Base-by-base conservation (phyloP, 2,113 vertebrate species). In the Narcine bancroftii region DNA sequence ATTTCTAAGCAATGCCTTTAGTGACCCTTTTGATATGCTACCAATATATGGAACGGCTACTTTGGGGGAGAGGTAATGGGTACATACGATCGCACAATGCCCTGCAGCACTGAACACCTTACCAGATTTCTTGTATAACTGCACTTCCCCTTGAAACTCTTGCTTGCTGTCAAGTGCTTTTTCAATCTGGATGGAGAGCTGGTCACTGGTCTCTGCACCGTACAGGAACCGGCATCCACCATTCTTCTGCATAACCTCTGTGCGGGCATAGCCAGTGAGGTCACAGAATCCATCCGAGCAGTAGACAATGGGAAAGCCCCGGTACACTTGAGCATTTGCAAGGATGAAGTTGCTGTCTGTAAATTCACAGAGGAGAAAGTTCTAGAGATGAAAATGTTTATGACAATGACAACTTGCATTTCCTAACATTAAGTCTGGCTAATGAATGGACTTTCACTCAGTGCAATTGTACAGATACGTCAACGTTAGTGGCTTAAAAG, bases 281-380 rank as follows among this genome's bases (percentile, higher is more conserved):
- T 99, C 98, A 0, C 98, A 99, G 94, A 99, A 99, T 60, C 98
- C 98, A 1, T 99, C 98, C 0, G 98, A 99, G 94, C 98, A 99
- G 95, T 99, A 99, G 42, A 99, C 98, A 0, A 99, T 97, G 91
- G 98, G 98, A 95, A 97, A 98, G 73, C 98, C 98, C 0, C 95
- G 95, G 39, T 95, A 96, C 92, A 98, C 97, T 95, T 98, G 97
- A 0, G 97, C 97, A 0, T 98, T 99, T 79, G 97, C 98, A 95
- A 99, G 96, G 65, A 99, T 96, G 95, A 99, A 99, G 95, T 99
- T 99, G 95, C 98, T 98, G 95, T 99, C 98, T 99, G 96, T 66
- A 66, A 94, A 92, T 87, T 60, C 53, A 87, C 17, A 87, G n/a
- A 15, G 47, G 53, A 39, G n/a, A 53, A 85, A 56, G 60, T 56